Percentiles rank a stretch among this genome's conserved stretches.
Evolutionary conservation across 1,140 invertebrate species (phyloP).

Genomic region (Drosophila pectinifera): DNA sequence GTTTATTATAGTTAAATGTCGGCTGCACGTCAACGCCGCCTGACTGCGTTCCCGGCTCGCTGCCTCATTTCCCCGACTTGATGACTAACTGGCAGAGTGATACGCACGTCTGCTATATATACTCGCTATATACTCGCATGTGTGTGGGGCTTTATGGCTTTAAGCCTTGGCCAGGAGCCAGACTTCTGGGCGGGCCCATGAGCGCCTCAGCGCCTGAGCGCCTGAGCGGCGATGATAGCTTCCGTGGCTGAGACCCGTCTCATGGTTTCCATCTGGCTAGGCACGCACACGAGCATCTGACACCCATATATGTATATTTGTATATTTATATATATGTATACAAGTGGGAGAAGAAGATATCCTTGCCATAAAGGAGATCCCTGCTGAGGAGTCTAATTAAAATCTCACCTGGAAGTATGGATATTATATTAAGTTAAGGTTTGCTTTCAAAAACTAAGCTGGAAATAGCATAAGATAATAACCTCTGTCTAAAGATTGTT

Average conservation of each 20-base stretch:
- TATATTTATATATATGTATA: neutral
- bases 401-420: neutral
- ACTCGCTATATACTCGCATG: neutral
- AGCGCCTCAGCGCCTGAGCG: constrained; percentile 27
- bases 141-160: neutral
- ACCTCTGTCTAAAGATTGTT: too few relatives aligned
- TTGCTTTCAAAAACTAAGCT: too few relatives aligned
- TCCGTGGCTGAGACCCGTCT: constrained; percentile 45
- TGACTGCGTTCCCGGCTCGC: constrained; percentile 10
- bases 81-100: constrained; percentile 40
- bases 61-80: constrained; percentile 14
- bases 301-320: too few relatives aligned
- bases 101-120: neutral
- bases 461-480: too few relatives aligned
- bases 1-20: constrained; percentile 78
- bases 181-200: constrained; percentile 1
- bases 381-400: neutral
- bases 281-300: constrained; percentile 29
- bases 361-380: neutral
- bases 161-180: constrained; percentile 3
- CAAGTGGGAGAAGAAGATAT: neutral
- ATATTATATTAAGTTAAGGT: too few relatives aligned
- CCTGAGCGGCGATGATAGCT: constrained; percentile 59
- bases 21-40: constrained; percentile 56
- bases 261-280: constrained; percentile 65